Evolutionary conservation across 2,113 vertebrate species (phyloP), one percentile per base, ranked within the genome.

Genomic region (Micronycteris hirsuta): DNA sequence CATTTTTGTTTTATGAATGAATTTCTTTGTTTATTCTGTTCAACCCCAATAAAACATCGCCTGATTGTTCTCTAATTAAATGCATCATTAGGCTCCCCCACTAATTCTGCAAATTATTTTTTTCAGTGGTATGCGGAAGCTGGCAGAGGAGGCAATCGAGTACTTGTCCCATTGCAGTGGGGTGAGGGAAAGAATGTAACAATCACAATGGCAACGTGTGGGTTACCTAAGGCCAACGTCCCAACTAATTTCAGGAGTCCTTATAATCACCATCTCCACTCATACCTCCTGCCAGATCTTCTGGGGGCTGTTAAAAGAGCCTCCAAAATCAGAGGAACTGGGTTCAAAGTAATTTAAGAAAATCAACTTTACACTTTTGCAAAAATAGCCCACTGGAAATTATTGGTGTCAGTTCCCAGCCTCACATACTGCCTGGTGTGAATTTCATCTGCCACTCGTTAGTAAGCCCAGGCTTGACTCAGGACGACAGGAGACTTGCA

Each of bases 321-420:
- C 84, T 93, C 80, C 92, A 67, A 96, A 96, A 95, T 92, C 92
- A 92, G 70, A 74, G 36, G 47, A 89, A 78, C 45, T 52, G 41
- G 52, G 82, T 91, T 83, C 90, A 88, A 97, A 96, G 73, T 92
- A 85, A 96, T 94, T 95, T 92, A 94, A 93, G 92, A 94, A 87
- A 96, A 92, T 70, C 96, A 97, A 95, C 88, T 88, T 94, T 71
- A 92, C 94, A 94, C 95, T 94, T 97, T 92, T 90, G 94, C 93
- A 97, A 92, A 98, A 97, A 97, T 96, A 97, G 77, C 73, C 95
- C 16, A 0, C 73, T 82, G 82, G 91, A 96, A 95, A 94, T 95
- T 86, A 80, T n/a, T 91, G 95, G 90, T 91, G 95, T 96, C 85
- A 76, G 15, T 89, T 95, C 89, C 89, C 52, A 94, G 63, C 47